Conservation (phyloP, 2,113 vertebrate species). For the Eolophus roseicapilla region DNA sequence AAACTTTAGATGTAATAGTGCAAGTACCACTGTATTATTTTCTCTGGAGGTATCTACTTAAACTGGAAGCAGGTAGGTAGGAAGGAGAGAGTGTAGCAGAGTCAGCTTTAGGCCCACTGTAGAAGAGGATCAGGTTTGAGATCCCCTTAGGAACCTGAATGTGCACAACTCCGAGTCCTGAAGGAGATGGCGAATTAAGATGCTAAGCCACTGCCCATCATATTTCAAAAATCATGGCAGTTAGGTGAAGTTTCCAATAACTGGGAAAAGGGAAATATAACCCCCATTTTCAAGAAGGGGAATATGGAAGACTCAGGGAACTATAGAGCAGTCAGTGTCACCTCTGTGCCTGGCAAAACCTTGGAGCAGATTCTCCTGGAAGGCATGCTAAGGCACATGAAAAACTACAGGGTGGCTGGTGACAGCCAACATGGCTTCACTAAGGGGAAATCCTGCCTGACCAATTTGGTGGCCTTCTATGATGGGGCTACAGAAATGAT, state of each 20-base stretch:
- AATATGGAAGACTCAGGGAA: background rate
- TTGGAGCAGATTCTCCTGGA: background rate
- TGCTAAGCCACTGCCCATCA: background rate
- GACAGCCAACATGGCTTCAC: background rate
- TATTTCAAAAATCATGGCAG: background rate
- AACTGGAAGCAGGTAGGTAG: background rate
- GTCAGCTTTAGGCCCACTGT: background rate
- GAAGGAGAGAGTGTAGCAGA: background rate
- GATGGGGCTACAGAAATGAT: background rate
- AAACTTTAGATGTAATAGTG: background rate
- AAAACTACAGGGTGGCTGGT: background rate
- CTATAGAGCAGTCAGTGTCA: background rate
- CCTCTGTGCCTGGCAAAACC: background rate
- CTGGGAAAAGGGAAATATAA: background rate
- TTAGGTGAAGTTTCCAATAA: background rate
- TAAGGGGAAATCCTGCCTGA: background rate
- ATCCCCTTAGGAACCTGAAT: background rate
- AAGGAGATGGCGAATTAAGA: background rate
- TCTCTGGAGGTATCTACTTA: background rate
- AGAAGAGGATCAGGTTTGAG: background rate
- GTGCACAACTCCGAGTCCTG: background rate
- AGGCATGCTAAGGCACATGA: background rate
- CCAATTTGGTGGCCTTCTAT: background rate
- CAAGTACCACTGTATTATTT: background rate
- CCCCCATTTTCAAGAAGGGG: background rate